phyloP scores from a whole-genome alignment of 2,888 invertebrate species.

The Anodontia alba region DNA sequence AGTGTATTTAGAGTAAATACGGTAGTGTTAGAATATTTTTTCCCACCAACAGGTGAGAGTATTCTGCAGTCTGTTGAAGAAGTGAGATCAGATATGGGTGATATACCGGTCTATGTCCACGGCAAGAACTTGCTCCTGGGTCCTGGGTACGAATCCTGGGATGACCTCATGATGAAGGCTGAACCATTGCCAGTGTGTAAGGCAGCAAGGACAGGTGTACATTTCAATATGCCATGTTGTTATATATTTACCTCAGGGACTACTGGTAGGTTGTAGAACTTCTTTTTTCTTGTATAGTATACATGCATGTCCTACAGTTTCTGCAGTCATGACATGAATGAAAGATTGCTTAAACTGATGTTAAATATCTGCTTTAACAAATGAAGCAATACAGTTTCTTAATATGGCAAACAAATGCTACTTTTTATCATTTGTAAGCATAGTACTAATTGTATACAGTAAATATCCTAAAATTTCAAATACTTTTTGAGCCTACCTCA shows the following conservation, averaged over 20 bases:
- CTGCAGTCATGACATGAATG: neutral
- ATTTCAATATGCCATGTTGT: slow-evolving; percentile 86
- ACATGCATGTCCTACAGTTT: too few species aligned
- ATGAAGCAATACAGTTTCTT: too few species aligned
- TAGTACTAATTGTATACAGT: too few species aligned
- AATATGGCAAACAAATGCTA: too few species aligned
- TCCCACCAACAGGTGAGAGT: slow-evolving; percentile 60
- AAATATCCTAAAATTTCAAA: too few species aligned
- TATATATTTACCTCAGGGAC: slow-evolving; percentile 96
- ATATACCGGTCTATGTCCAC: slow-evolving; percentile 68
- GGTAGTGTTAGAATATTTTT: too few species aligned
- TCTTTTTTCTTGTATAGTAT: neutral
- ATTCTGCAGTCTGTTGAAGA: slow-evolving; percentile 72
- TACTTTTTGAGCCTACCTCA: too few species aligned
- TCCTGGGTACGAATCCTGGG: slow-evolving; percentile 66
- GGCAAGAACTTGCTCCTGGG: slow-evolving; percentile 49
- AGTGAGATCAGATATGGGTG: slow-evolving; percentile 58
- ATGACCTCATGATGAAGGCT: slow-evolving; percentile 65
- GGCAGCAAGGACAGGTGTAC: slow-evolving; percentile 54
- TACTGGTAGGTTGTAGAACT: slow-evolving; percentile 80
- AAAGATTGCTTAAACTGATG: neutral
- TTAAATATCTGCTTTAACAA: neutral
- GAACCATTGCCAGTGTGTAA: slow-evolving; percentile 58
- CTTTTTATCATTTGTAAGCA: too few species aligned
- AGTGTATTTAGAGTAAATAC: too few species aligned